Conservation (phyloP, 2,797 vertebrate species). For the Synanceia verrucosa region DNA sequence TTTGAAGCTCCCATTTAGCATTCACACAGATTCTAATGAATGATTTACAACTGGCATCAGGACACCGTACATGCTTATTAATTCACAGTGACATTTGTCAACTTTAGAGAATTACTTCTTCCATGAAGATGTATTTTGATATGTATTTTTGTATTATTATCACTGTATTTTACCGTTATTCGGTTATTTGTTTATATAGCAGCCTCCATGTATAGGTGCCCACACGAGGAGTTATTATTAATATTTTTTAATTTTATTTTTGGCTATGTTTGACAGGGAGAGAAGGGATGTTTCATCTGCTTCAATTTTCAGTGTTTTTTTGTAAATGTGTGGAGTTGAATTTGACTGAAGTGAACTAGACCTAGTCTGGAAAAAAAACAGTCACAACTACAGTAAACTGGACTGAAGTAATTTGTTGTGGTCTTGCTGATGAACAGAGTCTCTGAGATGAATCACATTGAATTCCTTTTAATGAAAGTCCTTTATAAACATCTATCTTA, state of each 20-base stretch:
- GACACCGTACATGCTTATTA: not conserved
- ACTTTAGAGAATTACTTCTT: not conserved
- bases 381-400: not conserved
- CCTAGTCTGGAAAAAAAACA: too few species aligned
- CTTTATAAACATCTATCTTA: slow-evolving; percentile 79
- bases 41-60: not conserved
- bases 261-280: too few species aligned
- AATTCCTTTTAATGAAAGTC: slow-evolving; percentile 74
- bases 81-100: not conserved
- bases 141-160: not conserved
- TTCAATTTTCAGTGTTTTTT: too few species aligned
- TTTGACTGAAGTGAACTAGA: not conserved
- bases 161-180: not conserved
- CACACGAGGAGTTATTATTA: not conserved
- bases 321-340: not conserved
- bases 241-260: too few species aligned
- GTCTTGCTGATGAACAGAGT: slow-evolving; percentile 30
- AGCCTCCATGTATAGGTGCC: not conserved
- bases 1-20: not conserved
- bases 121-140: not conserved
- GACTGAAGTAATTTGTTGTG: not conserved
- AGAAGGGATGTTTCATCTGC: too few species aligned
- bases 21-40: not conserved
- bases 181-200: not conserved
- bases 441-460: slow-evolving; percentile 43